phyloP scores from a whole-genome alignment of 2,888 invertebrate species.

The Meiosimyza platycephala region DNA sequence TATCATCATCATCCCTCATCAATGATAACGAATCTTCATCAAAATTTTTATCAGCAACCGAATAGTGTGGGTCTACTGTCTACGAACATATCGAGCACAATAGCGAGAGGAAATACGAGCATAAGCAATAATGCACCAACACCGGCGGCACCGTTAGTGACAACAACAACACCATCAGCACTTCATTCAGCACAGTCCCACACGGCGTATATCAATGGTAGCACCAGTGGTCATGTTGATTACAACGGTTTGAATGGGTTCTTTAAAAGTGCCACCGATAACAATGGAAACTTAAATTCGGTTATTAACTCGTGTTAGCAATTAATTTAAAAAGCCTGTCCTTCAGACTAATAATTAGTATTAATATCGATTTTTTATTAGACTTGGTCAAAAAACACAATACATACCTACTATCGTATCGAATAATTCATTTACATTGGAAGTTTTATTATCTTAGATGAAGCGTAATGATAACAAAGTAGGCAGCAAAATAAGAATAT shows the following conservation, averaged over 20 bases:
- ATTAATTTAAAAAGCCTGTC: slow-evolving; percentile 36
- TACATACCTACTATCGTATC: neutral
- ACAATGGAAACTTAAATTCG: slow-evolving; percentile 43
- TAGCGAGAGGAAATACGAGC: slow-evolving; percentile 25
- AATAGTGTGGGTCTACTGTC: slow-evolving; percentile 24
- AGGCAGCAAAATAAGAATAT: neutral
- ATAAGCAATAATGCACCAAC: slow-evolving; percentile 10
- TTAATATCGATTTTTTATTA: too few species aligned
- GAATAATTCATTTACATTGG: neutral
- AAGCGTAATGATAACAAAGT: neutral
- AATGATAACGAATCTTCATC: slow-evolving; percentile 49
- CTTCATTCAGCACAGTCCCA: slow-evolving; percentile 11
- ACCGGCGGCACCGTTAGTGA: neutral
- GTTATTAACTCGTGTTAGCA: slow-evolving; percentile 61
- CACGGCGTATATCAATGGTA: slow-evolving; percentile 19
- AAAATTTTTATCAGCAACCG: slow-evolving; percentile 45
- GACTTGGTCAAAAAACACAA: too few species aligned
- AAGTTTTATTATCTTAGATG: slow-evolving; percentile 1
- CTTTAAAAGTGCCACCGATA: slow-evolving; percentile 37
- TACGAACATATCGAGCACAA: slow-evolving; percentile 26
- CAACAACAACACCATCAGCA: slow-evolving; percentile 20
- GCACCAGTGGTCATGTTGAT: slow-evolving; percentile 35
- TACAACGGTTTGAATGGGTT: slow-evolving; percentile 43
- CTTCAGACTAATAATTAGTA: neutral
- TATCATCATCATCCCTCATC: slow-evolving; percentile 62